Conservation (phyloP, 2,888 invertebrate genomes). For the Tetheella fluctuosa region DNA sequence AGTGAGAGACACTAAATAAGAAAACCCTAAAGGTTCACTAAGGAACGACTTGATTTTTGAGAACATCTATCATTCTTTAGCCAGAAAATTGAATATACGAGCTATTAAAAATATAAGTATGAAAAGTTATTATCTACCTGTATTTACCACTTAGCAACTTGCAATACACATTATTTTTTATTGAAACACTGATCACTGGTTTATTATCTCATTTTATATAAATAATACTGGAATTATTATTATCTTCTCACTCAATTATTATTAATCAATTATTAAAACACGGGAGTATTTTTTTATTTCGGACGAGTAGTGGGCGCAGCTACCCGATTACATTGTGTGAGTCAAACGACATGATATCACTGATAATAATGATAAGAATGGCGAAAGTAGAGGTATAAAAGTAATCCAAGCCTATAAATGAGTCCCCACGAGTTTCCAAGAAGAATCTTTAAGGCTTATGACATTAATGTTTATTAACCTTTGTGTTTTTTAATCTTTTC, state of each 20-base stretch:
- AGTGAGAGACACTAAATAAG: no score
- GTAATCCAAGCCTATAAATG: constrained; percentile 24
- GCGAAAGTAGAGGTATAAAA: constrained; percentile 46
- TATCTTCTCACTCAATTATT: constrained; percentile 10
- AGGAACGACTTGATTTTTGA: no score
- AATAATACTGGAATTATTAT: background rate
- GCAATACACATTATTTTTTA: constrained; percentile 36
- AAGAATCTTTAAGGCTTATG: background rate
- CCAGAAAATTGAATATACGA: no score
- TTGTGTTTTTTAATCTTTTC: no score
- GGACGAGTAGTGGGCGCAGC: constrained; percentile 55
- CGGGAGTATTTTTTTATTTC: constrained; percentile 22
- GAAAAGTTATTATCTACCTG: constrained; percentile 20
- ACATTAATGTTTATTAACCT: background rate
- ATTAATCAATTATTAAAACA: constrained; percentile 17
- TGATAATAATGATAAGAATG: constrained; percentile 63
- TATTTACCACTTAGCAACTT: constrained; percentile 17
- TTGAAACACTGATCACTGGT: constrained; percentile 28
- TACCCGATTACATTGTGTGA: constrained; percentile 66
- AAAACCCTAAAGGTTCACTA: no score
- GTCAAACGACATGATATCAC: constrained; percentile 73
- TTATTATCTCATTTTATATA: constrained; percentile 7
- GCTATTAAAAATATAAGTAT: background rate
- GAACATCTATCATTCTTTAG: no score
- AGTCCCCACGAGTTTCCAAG: constrained; percentile 5